Conservation (phyloP, 2,797 vertebrate species). For the Macropodus opercularis region DNA sequence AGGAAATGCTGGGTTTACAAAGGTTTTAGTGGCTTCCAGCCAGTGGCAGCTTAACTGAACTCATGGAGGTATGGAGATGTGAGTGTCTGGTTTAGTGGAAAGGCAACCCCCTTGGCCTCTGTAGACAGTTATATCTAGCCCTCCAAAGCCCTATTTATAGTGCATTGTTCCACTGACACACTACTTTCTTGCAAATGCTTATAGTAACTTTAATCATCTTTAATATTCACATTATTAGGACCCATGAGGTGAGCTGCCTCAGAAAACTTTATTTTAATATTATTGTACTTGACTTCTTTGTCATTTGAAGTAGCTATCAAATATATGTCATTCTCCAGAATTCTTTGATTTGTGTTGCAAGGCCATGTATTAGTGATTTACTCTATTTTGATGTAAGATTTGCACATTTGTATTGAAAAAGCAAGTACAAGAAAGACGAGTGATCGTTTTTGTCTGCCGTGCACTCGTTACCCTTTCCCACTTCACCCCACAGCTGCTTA, state of each 20-base stretch:
- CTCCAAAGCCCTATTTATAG: slow-evolving; percentile 77
- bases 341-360: slow-evolving; percentile 1
- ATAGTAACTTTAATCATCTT: slow-evolving; percentile 37
- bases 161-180: slow-evolving; percentile 81
- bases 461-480: slow-evolving; percentile 42
- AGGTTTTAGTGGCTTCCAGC: slow-evolving; percentile 58
- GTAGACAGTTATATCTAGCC: slow-evolving; percentile 73
- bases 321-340: not conserved
- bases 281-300: slow-evolving; percentile 1
- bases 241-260: slow-evolving; percentile 23
- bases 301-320: slow-evolving; percentile 5
- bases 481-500: slow-evolving; percentile 38
- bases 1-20: slow-evolving; percentile 53
- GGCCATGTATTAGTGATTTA: not conserved
- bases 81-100: slow-evolving; percentile 61
- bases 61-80: slow-evolving; percentile 59
- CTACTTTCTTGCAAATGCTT: slow-evolving; percentile 66
- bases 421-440: not conserved
- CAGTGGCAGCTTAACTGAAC: slow-evolving; percentile 65
- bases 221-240: slow-evolving; percentile 34
- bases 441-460: slow-evolving; percentile 9
- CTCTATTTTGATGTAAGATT: not conserved
- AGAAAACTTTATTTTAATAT: slow-evolving; percentile 39
- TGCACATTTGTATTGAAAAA: slow-evolving; percentile 8
- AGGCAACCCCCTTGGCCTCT: slow-evolving; percentile 74